These are phyloP conservation scores for Melanerpes aurifrons DNA, from an alignment of 2,113 vertebrate species.

Conservation along the genomic window DNA sequence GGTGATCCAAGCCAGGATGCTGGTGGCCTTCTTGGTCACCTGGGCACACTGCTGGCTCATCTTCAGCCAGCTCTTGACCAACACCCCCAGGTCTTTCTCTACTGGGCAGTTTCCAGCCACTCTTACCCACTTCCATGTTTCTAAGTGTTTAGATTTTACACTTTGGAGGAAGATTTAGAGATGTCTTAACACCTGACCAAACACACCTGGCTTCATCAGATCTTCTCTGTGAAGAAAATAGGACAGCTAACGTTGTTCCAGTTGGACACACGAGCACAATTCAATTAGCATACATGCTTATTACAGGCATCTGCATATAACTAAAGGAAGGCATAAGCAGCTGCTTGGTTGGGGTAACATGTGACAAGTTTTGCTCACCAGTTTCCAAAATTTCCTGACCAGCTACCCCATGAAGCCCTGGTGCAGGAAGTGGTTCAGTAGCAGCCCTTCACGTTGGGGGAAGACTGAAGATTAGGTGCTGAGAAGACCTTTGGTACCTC, in stretches of 20 bases:
- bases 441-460: neutral
- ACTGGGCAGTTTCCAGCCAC: no score
- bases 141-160: neutral
- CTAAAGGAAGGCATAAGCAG: neutral
- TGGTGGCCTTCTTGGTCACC: no score
- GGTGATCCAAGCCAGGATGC: no score
- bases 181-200: neutral
- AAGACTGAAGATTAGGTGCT: neutral
- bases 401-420: neutral
- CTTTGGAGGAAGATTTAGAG: neutral
- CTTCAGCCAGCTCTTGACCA: no score
- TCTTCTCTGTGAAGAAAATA: neutral
- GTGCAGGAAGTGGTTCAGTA: neutral
- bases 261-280: fast-evolving
- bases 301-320: neutral
- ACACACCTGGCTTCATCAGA: neutral
- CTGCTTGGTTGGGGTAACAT: neutral
- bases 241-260: neutral
- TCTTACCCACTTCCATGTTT: no score
- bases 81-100: no score
- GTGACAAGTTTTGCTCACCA: neutral
- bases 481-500: neutral
- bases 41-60: no score
- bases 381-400: neutral
- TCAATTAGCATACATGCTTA: neutral